Conservation (phyloP, 1,140 invertebrate species). For the Hermetia illucens region DNA sequence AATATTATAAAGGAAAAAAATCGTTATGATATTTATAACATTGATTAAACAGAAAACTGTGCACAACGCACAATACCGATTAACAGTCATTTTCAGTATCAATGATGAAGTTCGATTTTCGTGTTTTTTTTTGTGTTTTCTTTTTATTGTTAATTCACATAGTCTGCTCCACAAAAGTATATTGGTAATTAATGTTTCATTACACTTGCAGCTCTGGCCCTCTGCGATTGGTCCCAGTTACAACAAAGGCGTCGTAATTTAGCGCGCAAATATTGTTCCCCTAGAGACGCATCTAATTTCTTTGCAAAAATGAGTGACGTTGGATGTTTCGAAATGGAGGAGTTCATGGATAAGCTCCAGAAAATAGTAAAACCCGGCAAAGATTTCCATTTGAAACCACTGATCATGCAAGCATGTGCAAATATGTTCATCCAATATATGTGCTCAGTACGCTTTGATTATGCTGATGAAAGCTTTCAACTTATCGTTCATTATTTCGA, state of each 20-base stretch:
- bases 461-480: conserved; percentile 42
- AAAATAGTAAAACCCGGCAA: conserved; percentile 24
- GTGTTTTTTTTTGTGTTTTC: too few species aligned
- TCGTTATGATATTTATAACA: too few species aligned
- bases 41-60: too few species aligned
- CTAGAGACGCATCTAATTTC: conserved; percentile 47
- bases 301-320: conserved; percentile 47
- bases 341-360: conserved; percentile 36
- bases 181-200: too few species aligned
- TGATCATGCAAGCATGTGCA: conserved; percentile 46
- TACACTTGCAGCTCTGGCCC: conserved; percentile 57
- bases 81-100: too few species aligned
- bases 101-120: too few species aligned
- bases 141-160: too few species aligned
- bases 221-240: conserved; percentile 70
- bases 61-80: too few species aligned
- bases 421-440: conserved; percentile 72
- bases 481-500: conserved; percentile 56
- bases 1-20: too few species aligned
- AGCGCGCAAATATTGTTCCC: conserved; percentile 54
- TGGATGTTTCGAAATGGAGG: conserved; percentile 39
- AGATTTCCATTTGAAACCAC: conserved; percentile 35
- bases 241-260: conserved; percentile 60
- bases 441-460: conserved; percentile 52
- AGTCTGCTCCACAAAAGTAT: too few species aligned